Base-by-base conservation (phyloP, 2,888 invertebrate genomes). In the Melinaea marsaeus region DNA sequence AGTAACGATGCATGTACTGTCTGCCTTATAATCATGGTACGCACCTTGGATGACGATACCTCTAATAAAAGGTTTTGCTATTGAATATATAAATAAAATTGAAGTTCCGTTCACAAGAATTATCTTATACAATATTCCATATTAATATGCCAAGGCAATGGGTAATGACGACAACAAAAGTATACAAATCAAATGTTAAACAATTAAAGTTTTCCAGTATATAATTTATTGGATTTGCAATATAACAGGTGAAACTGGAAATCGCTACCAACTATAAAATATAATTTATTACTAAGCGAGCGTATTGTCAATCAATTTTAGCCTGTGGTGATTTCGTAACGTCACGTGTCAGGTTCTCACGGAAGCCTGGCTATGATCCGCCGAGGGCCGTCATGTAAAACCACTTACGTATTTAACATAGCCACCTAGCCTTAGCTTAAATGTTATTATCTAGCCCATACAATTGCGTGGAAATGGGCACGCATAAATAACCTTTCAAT, bases 391-490 rank as follows among this genome's bases (percentile, higher is more conserved):
- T 90, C 90, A 90, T 89, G 90, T 85, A 81, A 80, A 74, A 78
- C 88, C 90, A 88, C 89, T 90, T 90, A 90, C 83, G 85, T 86
- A 85, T 88, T 90, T 89, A 90, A 86, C 88, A 83, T 85, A 73
- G 82, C 81, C 84, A 85, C 80, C 81, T 83, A 87, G 82, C 79
- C 83, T 88, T 88, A 87, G 84, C 87, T 88, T 80, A 85, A 88
- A 87, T 86, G 79, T 86, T 86, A 88, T 87, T 88, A 89, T 87
- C 87, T 88, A 88, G 86, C 88, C 84, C 83, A 88, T 87, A 88
- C 86, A 83, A 83, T 85, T 81, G 78, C 79, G 82, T 85, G 85
- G 84, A 87, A 88, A 87, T 88, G 83, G 84, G 85, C 81, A 85
- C 87, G 84, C 85, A 87, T 87, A 86, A 86, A 86, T 85, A 85